Base-by-base conservation (phyloP, 2,888 invertebrate genomes). In the Sinotaia quadrata region DNA sequence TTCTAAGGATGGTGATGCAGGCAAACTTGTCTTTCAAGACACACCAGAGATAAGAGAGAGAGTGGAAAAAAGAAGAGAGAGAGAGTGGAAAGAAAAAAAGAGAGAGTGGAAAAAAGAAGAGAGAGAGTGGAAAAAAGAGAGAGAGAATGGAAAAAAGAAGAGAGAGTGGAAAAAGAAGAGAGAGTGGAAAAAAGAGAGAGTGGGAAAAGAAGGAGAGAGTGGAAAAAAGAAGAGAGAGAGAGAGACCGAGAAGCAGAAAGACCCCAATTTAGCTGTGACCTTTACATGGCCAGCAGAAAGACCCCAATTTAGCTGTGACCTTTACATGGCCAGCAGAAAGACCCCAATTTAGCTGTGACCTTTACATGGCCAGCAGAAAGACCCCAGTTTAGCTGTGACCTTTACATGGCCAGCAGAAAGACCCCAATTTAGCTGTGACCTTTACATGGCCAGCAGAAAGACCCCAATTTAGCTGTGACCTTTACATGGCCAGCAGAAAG, bases 211-310 rank as follows among this genome's bases (percentile, higher is more conserved):
- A n/a, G 52, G 24, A 21, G 24, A 24, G 24, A 21, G 24, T 10
- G 10, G 15, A 29, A 31, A 57, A 31, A 57, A 31, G 34, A 36
- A 58, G 34, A 58, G 58, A 58, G 58, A 58, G 1, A 66, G 31
- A 1, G 29, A 27, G 4, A 44, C 15, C 10, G 41, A 44, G 24
- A 36, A 41, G 44, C 10, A 21, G 36, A 37, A 15, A 60, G 41
- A 18, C n/a, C n/a, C n/a, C n/a, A n/a, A n/a, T n/a, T n/a, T n/a
- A n/a, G n/a, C n/a, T n/a, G n/a, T n/a, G n/a, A n/a, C n/a, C n/a
- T n/a, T n/a, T n/a, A n/a, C n/a, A n/a, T n/a, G n/a, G n/a, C n/a
- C n/a, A n/a, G n/a, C n/a, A n/a, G n/a, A n/a, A n/a, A n/a, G n/a
- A n/a, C n/a, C n/a, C n/a, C n/a, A n/a, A n/a, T n/a, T n/a, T n/a